phyloP scores from a whole-genome alignment of 2,113 vertebrate species.

The Pimephales promelas region DNA sequence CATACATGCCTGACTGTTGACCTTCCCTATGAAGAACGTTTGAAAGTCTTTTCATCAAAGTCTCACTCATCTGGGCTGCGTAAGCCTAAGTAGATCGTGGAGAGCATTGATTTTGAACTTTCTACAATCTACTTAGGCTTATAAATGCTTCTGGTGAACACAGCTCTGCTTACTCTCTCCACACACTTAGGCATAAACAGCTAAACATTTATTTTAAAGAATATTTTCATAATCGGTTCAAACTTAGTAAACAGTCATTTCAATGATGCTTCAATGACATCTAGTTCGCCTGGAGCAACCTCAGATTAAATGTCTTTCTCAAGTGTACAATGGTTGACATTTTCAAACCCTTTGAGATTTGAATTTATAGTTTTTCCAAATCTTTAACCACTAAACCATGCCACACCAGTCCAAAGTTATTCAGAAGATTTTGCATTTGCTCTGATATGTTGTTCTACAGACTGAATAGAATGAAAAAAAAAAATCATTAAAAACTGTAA shows the following conservation, averaged over 20 bases:
- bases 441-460: neutral
- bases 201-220: neutral
- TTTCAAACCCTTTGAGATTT: neutral
- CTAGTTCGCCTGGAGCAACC: neutral
- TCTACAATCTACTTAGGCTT: neutral
- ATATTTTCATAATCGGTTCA: neutral
- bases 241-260: neutral
- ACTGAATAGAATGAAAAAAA: neutral
- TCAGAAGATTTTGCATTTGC: neutral
- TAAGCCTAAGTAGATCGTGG: neutral
- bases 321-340: neutral
- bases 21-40: neutral
- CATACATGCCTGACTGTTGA: constrained; percentile 5
- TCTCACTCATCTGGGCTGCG: neutral
- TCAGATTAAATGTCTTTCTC: neutral
- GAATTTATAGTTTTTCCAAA: neutral
- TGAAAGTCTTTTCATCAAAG: neutral
- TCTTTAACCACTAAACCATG: neutral
- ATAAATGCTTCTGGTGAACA: neutral
- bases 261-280: neutral
- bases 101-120: neutral
- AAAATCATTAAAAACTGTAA: neutral
- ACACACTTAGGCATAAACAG: neutral
- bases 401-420: neutral
- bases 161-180: neutral